Evolutionary conservation across 2,888 invertebrate genomes (phyloP), one percentile per base, ranked within the genome.

Genomic region (Gastrophysa polygoni): DNA sequence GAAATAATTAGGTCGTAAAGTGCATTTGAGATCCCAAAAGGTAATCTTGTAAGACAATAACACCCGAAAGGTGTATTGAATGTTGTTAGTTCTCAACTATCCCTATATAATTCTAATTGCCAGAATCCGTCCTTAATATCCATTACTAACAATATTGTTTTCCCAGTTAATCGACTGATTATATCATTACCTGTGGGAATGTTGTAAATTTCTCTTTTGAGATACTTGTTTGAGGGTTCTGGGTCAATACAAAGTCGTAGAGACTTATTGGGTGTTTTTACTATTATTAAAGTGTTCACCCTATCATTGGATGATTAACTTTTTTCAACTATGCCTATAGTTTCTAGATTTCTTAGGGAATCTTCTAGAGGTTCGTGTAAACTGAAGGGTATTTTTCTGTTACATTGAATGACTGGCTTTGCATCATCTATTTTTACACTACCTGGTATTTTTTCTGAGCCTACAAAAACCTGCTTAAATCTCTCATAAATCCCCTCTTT

Each of bases 61-160:
- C 34, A 16, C 4, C 60, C 71, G 63, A 67, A 69, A 2, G 68
- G 70, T 14, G 70, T 70, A 51, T 61, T 70, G 59, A 72, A 74
- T 2, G 63, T 67, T 38, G 58, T 63, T 5, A 58, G 43, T 10
- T 58, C 24, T 14, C 50, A 21, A 43, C 51, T 58, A 11, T 24
- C 46, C 11, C 20, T 20, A 14, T 56, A 18, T 47, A 48, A 14
- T 29, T 46, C 18, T 8, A 56, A 7, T 14, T 56, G 56, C 56
- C 56, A 56, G 28, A 56, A 56, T n/a, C 48, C 47, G 5, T 48
- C 56, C 18, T 64, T 66, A 46, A 68, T 57, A 24, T 64, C 62
- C 43, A 68, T 51, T 28, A 62, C 67, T 11, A 60, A 67, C 51
- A 56, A 56, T 11, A 56, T 47, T 16, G 14, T 6, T 20, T 56